Evolutionary conservation across 2,888 invertebrate genomes (phyloP), one percentile per base, ranked within the genome.

Genomic region (Vesta saturnalis): DNA sequence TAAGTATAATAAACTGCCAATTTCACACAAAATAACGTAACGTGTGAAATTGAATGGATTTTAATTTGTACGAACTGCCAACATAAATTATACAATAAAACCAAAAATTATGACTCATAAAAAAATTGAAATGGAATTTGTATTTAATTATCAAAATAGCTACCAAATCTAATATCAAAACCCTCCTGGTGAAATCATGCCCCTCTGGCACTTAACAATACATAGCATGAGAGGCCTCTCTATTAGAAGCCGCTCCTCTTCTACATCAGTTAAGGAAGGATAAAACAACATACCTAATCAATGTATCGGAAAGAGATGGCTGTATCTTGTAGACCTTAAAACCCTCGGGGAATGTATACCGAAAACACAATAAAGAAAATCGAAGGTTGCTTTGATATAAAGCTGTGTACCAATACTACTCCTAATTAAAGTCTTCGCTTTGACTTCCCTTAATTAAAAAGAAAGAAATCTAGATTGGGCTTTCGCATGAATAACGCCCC

Each of bases 311-410:
- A 1, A 56, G 8, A 56, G 47, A 64, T 60, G 4, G 64, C 3
- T 35, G 5, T 1, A 49, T 43, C 10, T 23, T 46, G 59, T 55
- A 60, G 60, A 49, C 64, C 69, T 61, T 69, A 57, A 61, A 64
- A 55, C 65, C 66, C 69, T 60, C 18, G 52, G 60, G 69, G 64
- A 47, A 64, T 60, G 64, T 59, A 60, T 30, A 55, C 52, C 49
- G 52, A 57, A 66, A 69, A 69, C 64, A 69, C 69, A 69, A 69
- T 69, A 69, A 69, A 69, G 69, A 69, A 69, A 69, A 69, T 69
- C 69, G 69, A 69, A 69, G 69, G 69, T 54, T 69, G 64, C 69
- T 49, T 55, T 35, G 23, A 23, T 3, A 30, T 22, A n/a, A n/a
- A 57, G 69, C 69, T 57, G 69, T 49, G 64, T 57, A 35, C 5